Conservation (phyloP, 2,113 vertebrate genomes). For the Thunnus maccoyii region DNA sequence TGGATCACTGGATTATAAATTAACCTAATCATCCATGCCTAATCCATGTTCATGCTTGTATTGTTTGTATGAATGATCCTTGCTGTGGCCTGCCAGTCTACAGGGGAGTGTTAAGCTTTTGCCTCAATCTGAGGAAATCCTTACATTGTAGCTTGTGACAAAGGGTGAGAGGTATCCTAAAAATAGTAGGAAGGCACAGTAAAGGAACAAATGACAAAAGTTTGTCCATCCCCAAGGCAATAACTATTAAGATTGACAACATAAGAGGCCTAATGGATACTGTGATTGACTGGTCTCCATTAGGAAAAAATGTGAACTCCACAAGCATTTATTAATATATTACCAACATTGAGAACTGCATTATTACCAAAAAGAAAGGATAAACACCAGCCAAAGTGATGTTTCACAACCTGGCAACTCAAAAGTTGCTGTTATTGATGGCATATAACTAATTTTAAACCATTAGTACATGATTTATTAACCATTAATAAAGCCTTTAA, state of each 20-base stretch:
- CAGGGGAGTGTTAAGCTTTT: conserved; percentile 19
- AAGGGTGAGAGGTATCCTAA: conserved; percentile 54
- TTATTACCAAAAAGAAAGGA: no score
- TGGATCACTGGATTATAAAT: conserved; percentile 2
- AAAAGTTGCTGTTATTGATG: no score
- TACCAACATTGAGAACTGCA: no score
- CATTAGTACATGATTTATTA: no score
- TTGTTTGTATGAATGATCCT: conserved; percentile 28
- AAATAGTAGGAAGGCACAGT: conserved; percentile 53
- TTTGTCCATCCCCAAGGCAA: neutral
- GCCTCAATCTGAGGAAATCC: conserved; percentile 76
- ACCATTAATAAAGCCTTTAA: no score
- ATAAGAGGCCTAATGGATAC: neutral
- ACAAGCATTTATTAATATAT: no score
- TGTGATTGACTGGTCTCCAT: neutral
- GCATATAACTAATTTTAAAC: no score
- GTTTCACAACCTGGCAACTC: no score
- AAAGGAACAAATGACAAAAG: conserved; percentile 5
- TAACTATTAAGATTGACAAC: neutral
- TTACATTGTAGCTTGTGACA: conserved; percentile 74
- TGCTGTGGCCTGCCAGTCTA: neutral
- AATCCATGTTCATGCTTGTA: conserved; percentile 1
- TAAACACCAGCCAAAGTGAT: no score
- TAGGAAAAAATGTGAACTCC: no score
- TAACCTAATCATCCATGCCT: neutral